phyloP scores from a whole-genome alignment of 2,888 invertebrate genomes.

The Cloeon dipterum region DNA sequence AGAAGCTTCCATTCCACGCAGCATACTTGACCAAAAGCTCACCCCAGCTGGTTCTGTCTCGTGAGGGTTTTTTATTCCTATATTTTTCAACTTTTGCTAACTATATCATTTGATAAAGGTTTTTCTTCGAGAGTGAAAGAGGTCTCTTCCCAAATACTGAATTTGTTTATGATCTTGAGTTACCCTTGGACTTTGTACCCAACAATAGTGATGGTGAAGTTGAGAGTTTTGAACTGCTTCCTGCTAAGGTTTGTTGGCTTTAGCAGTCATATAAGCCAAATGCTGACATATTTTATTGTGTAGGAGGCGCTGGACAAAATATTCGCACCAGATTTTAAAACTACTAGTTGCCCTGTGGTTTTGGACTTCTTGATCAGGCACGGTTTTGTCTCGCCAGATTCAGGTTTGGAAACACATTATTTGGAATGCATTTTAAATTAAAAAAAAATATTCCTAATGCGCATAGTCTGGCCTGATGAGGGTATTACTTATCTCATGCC shows the following conservation, averaged over 20 bases:
- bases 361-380: slow-evolving; percentile 83
- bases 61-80: too few relatives aligned
- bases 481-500: too few relatives aligned
- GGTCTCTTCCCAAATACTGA: slow-evolving; percentile 88
- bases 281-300: background rate
- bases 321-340: slow-evolving; percentile 68
- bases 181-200: slow-evolving; percentile 77
- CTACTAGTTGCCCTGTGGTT: slow-evolving; percentile 77
- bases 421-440: too few relatives aligned
- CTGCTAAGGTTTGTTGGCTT: slow-evolving; percentile 37
- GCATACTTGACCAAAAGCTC: slow-evolving; percentile 43
- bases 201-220: slow-evolving; percentile 87
- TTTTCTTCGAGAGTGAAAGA: slow-evolving; percentile 79
- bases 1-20: slow-evolving; percentile 71
- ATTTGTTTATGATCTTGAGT: slow-evolving; percentile 78
- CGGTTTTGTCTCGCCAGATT: slow-evolving; percentile 71
- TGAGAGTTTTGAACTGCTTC: slow-evolving; percentile 66
- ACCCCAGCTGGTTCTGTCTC: slow-evolving; percentile 62
- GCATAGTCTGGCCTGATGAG: too few relatives aligned
- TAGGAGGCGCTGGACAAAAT: slow-evolving; percentile 41
- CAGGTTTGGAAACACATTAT: slow-evolving; percentile 41
- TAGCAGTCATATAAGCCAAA: background rate
- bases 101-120: slow-evolving; percentile 20
- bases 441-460: too few relatives aligned
- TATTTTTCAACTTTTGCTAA: background rate